These are phyloP conservation scores for Tetramorium parvispinum DNA, from an alignment of 1,140 invertebrate genomes.

Conservation along the genomic window DNA sequence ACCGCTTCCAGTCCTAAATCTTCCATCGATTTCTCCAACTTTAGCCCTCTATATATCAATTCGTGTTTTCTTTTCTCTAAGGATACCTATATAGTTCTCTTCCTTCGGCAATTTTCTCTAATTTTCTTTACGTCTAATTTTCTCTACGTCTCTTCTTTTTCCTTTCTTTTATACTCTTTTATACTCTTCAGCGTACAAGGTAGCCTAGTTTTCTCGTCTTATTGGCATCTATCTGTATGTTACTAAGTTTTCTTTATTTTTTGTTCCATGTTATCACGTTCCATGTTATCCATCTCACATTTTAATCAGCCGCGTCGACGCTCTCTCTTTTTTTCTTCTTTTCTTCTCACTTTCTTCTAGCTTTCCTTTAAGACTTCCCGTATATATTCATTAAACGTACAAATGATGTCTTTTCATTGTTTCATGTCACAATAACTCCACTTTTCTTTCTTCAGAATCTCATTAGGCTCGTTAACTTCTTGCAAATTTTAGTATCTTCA, in stretches of 20 bases:
- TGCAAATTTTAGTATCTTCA: neutral
- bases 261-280: neutral
- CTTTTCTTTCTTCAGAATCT: neutral
- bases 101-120: conserved; percentile 16
- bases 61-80: conserved; percentile 2
- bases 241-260: neutral
- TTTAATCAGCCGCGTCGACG: neutral
- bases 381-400: neutral
- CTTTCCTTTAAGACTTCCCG: neutral
- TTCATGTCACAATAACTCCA: neutral
- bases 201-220: neutral
- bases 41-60: conserved; percentile 27
- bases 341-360: neutral
- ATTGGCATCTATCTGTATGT: neutral
- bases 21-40: conserved; percentile 12
- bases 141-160: neutral
- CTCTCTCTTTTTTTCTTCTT: neutral
- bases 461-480: neutral
- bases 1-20: conserved; percentile 1
- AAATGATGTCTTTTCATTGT: conserved; percentile 5
- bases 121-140: neutral
- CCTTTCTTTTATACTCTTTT: neutral
- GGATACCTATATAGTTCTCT: conserved; percentile 35
- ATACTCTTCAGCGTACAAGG: neutral
- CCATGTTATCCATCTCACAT: conserved; percentile 18